Evolutionary conservation across 2,113 vertebrate species (phyloP), one percentile per base, ranked within the genome.

Genomic region (Acrocephalus arundinaceus): DNA sequence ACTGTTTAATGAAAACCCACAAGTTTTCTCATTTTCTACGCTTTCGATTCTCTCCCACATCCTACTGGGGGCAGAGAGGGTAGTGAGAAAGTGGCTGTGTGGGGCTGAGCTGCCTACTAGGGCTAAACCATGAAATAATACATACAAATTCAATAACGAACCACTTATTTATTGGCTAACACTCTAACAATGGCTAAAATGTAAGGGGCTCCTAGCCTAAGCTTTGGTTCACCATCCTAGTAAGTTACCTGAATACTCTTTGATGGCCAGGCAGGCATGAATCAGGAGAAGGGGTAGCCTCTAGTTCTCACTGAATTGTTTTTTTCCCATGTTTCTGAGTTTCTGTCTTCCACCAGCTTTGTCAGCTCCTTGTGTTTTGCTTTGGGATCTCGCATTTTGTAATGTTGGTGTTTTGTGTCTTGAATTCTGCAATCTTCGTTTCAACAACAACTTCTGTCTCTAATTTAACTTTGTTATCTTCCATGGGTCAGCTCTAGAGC

Each of bases 21-120:
- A 75, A 25, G 2, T 46, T 61, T 54, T 62, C 45, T 72, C 33
- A 48, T 13, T 71, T 87, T 87, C 37, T 24, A 24, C 3, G 0
- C 7, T 59, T 74, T n/a, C 0, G 0, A 8, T 73, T 52, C 2
- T 68, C 23, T 71, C 66, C 7, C 12, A 20, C 16, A 43, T 48
- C 10, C 18, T 17, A 22, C 19, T 75, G 62, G 2, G 9, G 10
- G 23, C 37, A 67, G 37, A 33, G 19, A 58, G 4, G 14, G 20
- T 18, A n/a, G 31, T 54, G 31, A 57, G 13, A 20, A 65, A 46
- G 9, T 14, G 27, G 27, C 28, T 86, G 8, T 58, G 23, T n/a
- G n/a, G 13, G 25, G 3, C 22, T 75, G 21, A 75, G 31, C 23
- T 71, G 13, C 19, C 24, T 41, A 1, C 24, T 8, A 2, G 9